Base-by-base conservation (phyloP, 2,113 vertebrate species). In the Phalacrocorax brasilianus region DNA sequence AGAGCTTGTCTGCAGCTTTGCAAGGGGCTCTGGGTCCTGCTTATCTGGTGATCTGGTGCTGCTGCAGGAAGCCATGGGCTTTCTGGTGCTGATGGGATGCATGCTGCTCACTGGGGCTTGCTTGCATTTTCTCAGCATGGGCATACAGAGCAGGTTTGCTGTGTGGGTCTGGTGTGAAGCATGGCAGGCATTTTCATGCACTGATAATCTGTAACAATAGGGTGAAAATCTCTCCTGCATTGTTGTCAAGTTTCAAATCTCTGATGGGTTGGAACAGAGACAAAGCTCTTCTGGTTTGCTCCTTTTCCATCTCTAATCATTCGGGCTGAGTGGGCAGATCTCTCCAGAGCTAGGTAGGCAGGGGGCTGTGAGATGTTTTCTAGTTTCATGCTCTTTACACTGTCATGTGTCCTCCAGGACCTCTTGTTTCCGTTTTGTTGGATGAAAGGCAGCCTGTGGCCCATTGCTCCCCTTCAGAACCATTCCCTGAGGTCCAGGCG, bases 211-310 rank as follows among this genome's bases (percentile, higher is more conserved):
- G 70, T 59, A 67, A 88, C 91, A 94, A 71, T 50, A 80, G 75
- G 85, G 85, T 67, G 75, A 71, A 79, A 88, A 67, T 81, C 47
- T 90, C 63, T 88, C 47, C 67, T 40, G 79, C 4, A 1, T 12
- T 91, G 78, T 80, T 96, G 96, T 93, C 90, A 88, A 55, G 72
- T 93, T 94, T 91, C 63, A 88, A 38, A 88, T 71, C 88, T 86
- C 82, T 0, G 1, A 53, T 42, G 93, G 61, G 33, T 5, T 86
- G 90, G 79, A 92, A 74, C 40, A 52, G 56, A 88, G 59, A 58
- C 74, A 88, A 76, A 63, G 35, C 72, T 92, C 72, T 83, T 77
- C 72, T 95, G 88, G n/a, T 91, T 80, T 63, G 49, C 67, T 95
- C 78, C 90, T 95, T 83, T 73, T 65, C 63, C 55, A 11, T 26